Base-by-base conservation (phyloP, 2,113 vertebrate species). In the Asarcornis scutulata region DNA sequence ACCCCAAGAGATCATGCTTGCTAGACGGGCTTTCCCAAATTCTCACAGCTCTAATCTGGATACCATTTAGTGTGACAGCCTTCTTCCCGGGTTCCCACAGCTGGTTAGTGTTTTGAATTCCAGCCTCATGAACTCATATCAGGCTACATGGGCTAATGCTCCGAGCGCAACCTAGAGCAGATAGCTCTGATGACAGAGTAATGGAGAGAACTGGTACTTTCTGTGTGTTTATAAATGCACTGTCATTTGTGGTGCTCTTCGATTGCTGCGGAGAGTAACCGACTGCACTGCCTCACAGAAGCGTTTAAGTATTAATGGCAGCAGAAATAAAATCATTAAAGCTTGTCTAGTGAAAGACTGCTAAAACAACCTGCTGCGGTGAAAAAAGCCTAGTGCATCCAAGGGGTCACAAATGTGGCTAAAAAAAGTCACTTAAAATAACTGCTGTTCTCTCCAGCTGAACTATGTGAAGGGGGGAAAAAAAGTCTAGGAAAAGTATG, bases 101-200 rank as follows among this genome's bases (percentile, higher is more conserved):
- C 99, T 99, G 98, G 98, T 98, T 98, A 98, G 98, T 99, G 99
- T 99, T 99, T 99, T 98, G 98, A 99, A 99, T 99, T 99, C 98
- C 98, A 98, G 98, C 98, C 97, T 97, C 96, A 97, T 99, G 98
- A 99, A 99, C 98, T 99, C 98, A 99, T 98, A 98, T 98, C 98
- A 98, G 98, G 96, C 98, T 98, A 85, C 97, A 97, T 78, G 97
- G 98, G 97, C 98, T 97, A 98, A 98, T 97, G 97, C 97, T 98
- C 96, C 4, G 76, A 91, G 80, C 97, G 88, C 97, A 98, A 91
- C 97, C 96, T 97, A 95, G 92, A 96, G 97, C 96, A 98, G 98
- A 97, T 98, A 98, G 97, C 96, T 96, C 95, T 95, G 98, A 97
- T 98, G 98, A 98, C 98, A 98, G 98, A 98, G 97, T 97, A 96